Evolutionary conservation across 2,113 vertebrate species (phyloP).

Genomic region (Recurvirostra avosetta): DNA sequence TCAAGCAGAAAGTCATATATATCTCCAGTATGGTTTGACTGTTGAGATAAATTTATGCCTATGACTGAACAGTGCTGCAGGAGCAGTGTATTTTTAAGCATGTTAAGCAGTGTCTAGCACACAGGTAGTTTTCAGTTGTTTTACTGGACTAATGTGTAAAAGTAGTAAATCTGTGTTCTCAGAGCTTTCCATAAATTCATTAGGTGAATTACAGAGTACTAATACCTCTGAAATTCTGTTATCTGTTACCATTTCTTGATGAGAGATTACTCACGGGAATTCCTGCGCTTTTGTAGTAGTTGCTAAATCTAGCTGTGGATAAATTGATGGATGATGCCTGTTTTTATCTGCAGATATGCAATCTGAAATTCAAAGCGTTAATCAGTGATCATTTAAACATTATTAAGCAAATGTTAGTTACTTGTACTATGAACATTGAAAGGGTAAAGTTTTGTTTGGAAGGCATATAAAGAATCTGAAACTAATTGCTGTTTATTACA

Average conservation of each 20-base stretch:
- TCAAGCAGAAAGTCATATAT: not conserved
- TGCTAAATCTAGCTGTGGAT: slow-evolving; percentile 60
- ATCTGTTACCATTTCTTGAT: not conserved
- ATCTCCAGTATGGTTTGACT: not conserved
- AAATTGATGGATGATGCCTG: slow-evolving; percentile 36
- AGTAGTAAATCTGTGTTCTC: not conserved
- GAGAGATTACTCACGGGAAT: slow-evolving; percentile 61
- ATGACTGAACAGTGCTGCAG: not conserved
- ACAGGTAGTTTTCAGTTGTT: not conserved
- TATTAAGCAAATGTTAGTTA: not conserved
- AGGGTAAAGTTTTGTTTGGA: not conserved
- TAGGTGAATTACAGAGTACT: not conserved
- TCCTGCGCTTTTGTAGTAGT: slow-evolving; percentile 46
- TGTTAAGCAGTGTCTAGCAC: not conserved
- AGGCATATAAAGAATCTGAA: not conserved
- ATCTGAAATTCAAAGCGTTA: slow-evolving; percentile 64
- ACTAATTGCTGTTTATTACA: not conserved
- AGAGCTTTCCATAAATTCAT: not conserved
- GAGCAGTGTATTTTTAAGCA: not conserved
- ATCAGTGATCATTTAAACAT: not conserved
- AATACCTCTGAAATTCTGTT: not conserved
- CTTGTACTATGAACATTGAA: not conserved
- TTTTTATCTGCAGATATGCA: slow-evolving; percentile 16
- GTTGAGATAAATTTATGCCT: not conserved
- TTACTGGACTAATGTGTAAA: not conserved